phyloP scores from a whole-genome alignment of 2,888 invertebrate species.

The Philaethria dido region DNA sequence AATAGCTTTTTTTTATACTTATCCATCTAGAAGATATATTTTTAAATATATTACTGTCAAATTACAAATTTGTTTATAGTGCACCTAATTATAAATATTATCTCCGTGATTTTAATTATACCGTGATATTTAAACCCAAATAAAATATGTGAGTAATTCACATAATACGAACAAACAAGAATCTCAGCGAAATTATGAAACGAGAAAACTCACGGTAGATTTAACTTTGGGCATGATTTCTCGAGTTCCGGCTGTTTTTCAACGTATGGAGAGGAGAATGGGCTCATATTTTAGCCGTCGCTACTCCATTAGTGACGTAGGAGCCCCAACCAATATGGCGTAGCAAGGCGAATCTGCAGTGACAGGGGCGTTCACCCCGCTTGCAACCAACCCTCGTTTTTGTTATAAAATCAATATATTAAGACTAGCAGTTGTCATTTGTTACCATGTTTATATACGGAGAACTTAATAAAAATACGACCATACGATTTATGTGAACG shows the following conservation, averaged over 20 bases:
- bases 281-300: constrained; percentile 76
- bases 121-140: constrained; percentile 25
- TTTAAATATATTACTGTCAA: neutral
- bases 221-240: constrained; percentile 58
- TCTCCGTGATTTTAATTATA: neutral
- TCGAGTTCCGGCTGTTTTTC: constrained; percentile 65
- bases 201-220: constrained; percentile 50
- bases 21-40: too few species aligned
- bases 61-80: neutral
- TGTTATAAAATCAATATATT: constrained; percentile 83
- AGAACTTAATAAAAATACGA: neutral
- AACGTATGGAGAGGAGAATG: constrained; percentile 69
- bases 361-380: constrained; percentile 80
- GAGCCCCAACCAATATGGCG: constrained; percentile 77
- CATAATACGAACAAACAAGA: constrained; percentile 42
- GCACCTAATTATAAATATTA: constrained; percentile 12
- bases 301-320: constrained; percentile 78
- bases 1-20: too few species aligned
- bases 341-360: constrained; percentile 78
- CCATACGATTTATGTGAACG: neutral
- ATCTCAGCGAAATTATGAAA: constrained; percentile 46
- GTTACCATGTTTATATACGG: constrained; percentile 17
- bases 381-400: constrained; percentile 80
- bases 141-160: too few species aligned
- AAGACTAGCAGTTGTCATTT: constrained; percentile 59